These are phyloP conservation scores for Isurus oxyrinchus DNA, from an alignment of 2,113 vertebrate genomes.

Conservation along the genomic window DNA sequence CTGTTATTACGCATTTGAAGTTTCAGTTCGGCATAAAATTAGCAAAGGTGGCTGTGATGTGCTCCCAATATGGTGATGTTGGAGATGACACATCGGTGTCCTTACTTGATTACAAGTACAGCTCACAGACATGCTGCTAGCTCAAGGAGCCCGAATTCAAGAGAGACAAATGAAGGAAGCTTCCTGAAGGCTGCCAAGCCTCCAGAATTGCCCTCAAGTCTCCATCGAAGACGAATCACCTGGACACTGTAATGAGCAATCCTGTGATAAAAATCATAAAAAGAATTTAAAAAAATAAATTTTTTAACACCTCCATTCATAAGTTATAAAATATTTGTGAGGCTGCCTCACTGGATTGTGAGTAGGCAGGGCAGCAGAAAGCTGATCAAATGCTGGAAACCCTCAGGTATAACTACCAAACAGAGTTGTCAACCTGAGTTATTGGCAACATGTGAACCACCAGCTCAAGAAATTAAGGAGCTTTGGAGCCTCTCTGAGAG, in stretches of 20 bases:
- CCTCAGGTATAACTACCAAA: background rate
- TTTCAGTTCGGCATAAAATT: background rate
- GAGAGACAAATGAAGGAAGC: background rate
- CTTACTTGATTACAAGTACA: background rate
- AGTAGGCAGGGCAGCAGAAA: background rate
- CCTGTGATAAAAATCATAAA: no score
- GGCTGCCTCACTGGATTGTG: background rate
- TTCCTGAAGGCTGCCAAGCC: background rate
- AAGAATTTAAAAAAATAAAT: background rate
- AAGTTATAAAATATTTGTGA: background rate
- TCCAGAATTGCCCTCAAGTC: background rate
- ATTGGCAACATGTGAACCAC: background rate
- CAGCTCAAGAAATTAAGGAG: background rate
- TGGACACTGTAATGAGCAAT: background rate
- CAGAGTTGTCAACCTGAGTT: background rate
- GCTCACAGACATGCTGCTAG: background rate
- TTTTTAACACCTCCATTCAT: background rate
- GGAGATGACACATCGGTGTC: background rate
- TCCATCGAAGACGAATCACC: background rate
- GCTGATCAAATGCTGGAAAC: background rate
- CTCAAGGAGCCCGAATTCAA: background rate
- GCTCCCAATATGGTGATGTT: background rate
- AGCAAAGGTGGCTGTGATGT: background rate
- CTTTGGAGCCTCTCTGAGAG: background rate
- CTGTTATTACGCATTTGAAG: background rate